Percentiles rank a stretch among this genome's conserved stretches.
phyloP scores from a whole-genome alignment of 2,113 vertebrate genomes.

The Oophaga pumilio region DNA sequence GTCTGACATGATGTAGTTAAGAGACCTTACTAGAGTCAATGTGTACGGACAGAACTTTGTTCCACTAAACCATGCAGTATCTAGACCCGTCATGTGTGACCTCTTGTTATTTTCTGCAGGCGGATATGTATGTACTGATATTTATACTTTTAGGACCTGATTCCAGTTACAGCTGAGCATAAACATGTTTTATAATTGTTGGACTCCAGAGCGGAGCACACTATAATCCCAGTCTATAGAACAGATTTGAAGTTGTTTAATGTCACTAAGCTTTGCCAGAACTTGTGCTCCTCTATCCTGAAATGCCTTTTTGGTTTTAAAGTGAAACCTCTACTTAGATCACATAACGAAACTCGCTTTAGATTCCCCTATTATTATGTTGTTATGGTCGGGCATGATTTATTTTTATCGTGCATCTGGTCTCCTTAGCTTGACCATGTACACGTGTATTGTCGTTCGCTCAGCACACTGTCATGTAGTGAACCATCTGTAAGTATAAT shows the following conservation, averaged over 20 bases:
- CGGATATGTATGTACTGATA: background rate
- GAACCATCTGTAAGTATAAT: background rate
- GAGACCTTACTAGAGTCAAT: background rate
- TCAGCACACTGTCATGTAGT: background rate
- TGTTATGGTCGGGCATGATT: slow-evolving; percentile 20
- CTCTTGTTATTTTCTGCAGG: background rate
- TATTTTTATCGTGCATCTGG: slow-evolving; percentile 50
- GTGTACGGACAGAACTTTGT: background rate
- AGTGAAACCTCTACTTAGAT: slow-evolving; percentile 12
- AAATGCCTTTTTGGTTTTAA: slow-evolving; percentile 36
- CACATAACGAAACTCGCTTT: background rate
- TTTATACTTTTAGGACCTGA: background rate
- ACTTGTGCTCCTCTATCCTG: background rate
- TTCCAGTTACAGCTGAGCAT: background rate
- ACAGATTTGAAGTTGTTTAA: slow-evolving; percentile 2
- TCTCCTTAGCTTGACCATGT: background rate
- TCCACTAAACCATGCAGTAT: background rate
- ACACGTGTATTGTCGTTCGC: slow-evolving; percentile 1
- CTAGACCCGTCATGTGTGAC: background rate
- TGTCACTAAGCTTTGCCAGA: slow-evolving; percentile 2
- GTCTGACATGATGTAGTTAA: background rate
- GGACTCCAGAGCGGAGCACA: background rate
- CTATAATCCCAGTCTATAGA: background rate
- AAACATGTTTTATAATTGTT: background rate
- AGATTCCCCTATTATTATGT: slow-evolving; percentile 32